Evolutionary conservation across 2,113 vertebrate species (phyloP).

Genomic region (Ardeotis arabs): DNA sequence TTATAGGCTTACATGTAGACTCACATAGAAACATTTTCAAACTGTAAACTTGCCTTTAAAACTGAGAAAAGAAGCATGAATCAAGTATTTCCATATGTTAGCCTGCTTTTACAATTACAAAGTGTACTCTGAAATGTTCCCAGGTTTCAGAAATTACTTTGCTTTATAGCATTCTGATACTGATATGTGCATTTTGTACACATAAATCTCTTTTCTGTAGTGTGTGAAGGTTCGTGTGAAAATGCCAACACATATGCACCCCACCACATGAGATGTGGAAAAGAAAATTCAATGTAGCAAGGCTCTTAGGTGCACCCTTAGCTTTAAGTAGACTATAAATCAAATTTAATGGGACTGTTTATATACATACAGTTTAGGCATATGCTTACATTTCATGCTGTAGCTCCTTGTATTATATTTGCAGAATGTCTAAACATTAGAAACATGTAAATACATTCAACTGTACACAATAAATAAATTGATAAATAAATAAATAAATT

Average conservation of each 20-base stretch:
- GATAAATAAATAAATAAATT: neutral
- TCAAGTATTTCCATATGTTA: neutral
- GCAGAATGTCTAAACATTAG: neutral
- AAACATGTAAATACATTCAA: neutral
- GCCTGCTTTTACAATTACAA: neutral
- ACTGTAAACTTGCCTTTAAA: neutral
- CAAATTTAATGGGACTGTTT: neutral
- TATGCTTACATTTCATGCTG: neutral
- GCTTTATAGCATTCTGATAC: neutral
- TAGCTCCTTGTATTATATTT: neutral
- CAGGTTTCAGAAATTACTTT: neutral
- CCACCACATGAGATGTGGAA: neutral
- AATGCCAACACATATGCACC: neutral
- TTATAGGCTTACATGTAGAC: neutral
- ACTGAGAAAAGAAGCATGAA: neutral
- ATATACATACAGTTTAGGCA: neutral
- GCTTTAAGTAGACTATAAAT: neutral
- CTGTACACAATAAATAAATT: neutral
- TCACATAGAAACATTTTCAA: neutral
- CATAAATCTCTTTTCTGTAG: neutral
- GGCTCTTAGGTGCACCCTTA: neutral
- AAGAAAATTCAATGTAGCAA: neutral
- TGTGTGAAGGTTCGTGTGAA: neutral
- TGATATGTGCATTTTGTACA: neutral
- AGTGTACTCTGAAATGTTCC: neutral